These are phyloP conservation scores for Lasiurus borealis DNA, from an alignment of 2,113 vertebrate genomes.

Conservation along the genomic window DNA sequence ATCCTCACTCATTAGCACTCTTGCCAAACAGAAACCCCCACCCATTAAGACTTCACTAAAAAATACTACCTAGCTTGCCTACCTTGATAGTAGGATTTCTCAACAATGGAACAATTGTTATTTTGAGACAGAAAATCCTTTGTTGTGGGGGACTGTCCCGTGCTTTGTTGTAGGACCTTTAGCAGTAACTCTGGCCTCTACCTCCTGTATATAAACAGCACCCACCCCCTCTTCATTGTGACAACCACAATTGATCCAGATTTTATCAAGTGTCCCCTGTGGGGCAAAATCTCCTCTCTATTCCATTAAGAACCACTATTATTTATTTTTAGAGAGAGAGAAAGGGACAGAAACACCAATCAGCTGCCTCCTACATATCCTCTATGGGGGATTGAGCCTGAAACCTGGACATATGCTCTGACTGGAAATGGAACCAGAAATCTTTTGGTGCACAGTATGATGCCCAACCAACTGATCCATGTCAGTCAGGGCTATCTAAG, in stretches of 20 bases:
- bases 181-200: background rate
- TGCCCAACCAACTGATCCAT: background rate
- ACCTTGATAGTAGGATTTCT: background rate
- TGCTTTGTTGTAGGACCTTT: background rate
- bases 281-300: background rate
- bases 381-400: background rate
- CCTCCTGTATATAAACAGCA: background rate
- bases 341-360: background rate
- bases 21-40: background rate
- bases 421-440: no score
- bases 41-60: background rate
- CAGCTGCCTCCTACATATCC: background rate
- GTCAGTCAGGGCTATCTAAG: background rate
- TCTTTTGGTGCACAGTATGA: background rate
- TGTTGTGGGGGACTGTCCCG: background rate
- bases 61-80: background rate
- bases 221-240: background rate
- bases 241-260: background rate
- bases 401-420: background rate
- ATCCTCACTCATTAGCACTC: background rate
- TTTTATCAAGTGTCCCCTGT: background rate
- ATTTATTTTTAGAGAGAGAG: background rate
- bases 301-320: background rate
- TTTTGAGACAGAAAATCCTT: background rate
- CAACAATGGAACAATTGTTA: background rate